Percentiles rank a stretch among this genome's conserved stretches.
phyloP scores from a whole-genome alignment of 2,113 vertebrate genomes.

The Rhinoptilus africanus region DNA sequence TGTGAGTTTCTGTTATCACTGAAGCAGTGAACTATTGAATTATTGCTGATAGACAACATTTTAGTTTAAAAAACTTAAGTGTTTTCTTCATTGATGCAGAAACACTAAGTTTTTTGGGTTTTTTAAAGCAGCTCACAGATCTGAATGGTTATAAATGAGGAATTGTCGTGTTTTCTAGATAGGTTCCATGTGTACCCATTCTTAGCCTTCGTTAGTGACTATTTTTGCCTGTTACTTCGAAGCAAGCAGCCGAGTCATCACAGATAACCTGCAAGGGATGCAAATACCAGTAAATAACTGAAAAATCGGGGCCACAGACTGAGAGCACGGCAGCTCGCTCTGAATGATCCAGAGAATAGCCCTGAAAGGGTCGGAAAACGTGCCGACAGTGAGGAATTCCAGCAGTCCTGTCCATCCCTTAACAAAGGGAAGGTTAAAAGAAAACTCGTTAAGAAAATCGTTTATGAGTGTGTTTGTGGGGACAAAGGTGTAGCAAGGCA shows the following conservation, averaged over 20 bases:
- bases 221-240: not conserved
- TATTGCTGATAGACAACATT: not conserved
- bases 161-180: not conserved
- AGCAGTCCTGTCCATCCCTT: fast-evolving
- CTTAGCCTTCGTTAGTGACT: not conserved
- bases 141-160: not conserved
- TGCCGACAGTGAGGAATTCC: not conserved
- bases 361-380: not conserved
- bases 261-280: not conserved
- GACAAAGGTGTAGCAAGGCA: not conserved
- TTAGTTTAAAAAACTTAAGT: not conserved
- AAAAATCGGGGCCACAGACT: not conserved
- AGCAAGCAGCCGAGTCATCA: not conserved
- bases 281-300: not conserved
- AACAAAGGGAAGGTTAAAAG: not conserved
- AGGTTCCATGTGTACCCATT: not conserved
- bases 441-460: not conserved
- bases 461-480: not conserved
- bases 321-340: fast-evolving
- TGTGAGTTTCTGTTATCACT: not conserved
- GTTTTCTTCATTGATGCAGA: not conserved
- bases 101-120: fast-evolving
- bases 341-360: not conserved
- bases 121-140: not conserved
- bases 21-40: not conserved